phyloP scores from a whole-genome alignment of 53 echinoderm and acorn worm species.

The Zoroaster sp. region DNA sequence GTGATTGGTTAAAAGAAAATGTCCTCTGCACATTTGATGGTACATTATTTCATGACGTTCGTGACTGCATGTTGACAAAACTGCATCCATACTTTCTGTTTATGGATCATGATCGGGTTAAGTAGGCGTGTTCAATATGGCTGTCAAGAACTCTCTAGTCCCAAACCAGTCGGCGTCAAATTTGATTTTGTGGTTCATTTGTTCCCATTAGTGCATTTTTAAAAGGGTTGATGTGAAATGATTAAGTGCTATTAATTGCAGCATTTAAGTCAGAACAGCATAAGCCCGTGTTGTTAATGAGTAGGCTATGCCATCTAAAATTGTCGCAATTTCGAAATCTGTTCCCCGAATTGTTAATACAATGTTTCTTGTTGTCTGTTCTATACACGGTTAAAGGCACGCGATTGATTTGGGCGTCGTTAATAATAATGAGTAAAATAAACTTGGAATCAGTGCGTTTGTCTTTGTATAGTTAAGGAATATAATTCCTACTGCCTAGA shows the following conservation, averaged over 20 bases:
- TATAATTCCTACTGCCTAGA: too few relatives aligned
- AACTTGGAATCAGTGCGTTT: neutral
- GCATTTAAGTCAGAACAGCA: too few relatives aligned
- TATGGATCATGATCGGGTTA: neutral
- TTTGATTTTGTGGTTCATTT: neutral
- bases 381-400: neutral
- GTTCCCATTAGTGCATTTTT: neutral
- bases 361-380: neutral
- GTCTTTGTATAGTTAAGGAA: too few relatives aligned
- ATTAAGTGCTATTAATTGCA: neutral
- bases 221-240: neutral
- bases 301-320: too few relatives aligned
- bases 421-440: neutral
- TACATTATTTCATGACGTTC: neutral
- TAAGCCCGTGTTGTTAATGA: too few relatives aligned
- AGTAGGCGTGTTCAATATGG: neutral
- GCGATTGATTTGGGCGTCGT: too few relatives aligned
- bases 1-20: conserved; percentile 35
- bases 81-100: neutral
- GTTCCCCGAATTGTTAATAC: too few relatives aligned
- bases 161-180: too few relatives aligned
- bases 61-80: neutral
- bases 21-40: neutral
- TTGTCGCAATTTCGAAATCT: too few relatives aligned
- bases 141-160: neutral